Evolutionary conservation across 2,888 invertebrate genomes (phyloP).

Genomic region (Sericinus montela): DNA sequence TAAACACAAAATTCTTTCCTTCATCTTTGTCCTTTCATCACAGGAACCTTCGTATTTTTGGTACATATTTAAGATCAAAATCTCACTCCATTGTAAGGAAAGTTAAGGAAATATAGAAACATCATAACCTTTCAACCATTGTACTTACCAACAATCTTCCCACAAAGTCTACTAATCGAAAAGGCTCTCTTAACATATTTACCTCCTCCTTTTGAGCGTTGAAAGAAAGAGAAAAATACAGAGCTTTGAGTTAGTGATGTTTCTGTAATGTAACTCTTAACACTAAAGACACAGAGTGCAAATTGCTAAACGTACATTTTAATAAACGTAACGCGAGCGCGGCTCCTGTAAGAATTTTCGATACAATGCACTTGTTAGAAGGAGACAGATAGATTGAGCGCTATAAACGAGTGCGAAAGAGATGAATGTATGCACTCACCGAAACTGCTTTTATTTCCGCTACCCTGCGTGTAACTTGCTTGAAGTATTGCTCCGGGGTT

Average conservation of each 20-base stretch:
- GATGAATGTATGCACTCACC: conserved; percentile 79
- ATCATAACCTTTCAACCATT: conserved; percentile 49
- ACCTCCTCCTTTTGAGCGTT: conserved; percentile 75
- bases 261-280: conserved; percentile 38
- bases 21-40: no score
- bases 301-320: conserved; percentile 46
- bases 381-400: conserved; percentile 26
- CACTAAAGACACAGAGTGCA: conserved; percentile 28
- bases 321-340: conserved; percentile 32
- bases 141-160: conserved; percentile 61
- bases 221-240: conserved; percentile 71
- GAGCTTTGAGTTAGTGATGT: conserved; percentile 72
- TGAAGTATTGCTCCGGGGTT: conserved; percentile 97
- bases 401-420: conserved; percentile 18
- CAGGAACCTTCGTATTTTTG: no score
- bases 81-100: conserved; percentile 25
- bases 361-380: conserved; percentile 25
- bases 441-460: conserved; percentile 95
- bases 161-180: conserved; percentile 54
- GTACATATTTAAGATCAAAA: conserved; percentile 21
- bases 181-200: conserved; percentile 61
- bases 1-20: no score
- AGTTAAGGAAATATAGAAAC: conserved; percentile 47
- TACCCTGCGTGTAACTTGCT: conserved; percentile 91
- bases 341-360: conserved; percentile 43